These are phyloP conservation scores for Actenoides lindsayi DNA, from an alignment of 2,113 vertebrate species.

Conservation along the genomic window DNA sequence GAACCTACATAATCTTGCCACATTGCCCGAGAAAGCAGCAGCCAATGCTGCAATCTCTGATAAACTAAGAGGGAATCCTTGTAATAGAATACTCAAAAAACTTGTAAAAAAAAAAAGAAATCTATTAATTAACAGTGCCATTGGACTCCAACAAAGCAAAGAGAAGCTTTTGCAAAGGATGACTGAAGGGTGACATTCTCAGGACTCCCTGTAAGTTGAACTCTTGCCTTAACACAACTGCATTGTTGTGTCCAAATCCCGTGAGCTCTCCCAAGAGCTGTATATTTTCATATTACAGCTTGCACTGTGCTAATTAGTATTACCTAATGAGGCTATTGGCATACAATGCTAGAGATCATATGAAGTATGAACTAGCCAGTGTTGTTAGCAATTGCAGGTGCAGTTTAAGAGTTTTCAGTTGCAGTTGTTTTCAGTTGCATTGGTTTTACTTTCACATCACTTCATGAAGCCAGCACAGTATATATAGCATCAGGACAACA, in stretches of 20 bases:
- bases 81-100: neutral
- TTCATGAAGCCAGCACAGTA: neutral
- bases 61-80: neutral
- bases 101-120: neutral
- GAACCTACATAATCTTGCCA: neutral
- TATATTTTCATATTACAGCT: neutral
- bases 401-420: neutral
- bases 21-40: neutral
- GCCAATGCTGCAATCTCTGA: neutral
- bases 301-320: neutral
- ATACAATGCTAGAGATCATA: neutral
- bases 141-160: neutral
- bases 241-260: too few relatives aligned
- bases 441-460: neutral
- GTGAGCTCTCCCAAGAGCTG: neutral
- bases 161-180: neutral
- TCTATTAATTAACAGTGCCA: neutral
- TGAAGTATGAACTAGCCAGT: neutral
- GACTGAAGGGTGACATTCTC: neutral
- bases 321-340: neutral
- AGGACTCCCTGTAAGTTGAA: neutral
- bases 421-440: neutral
- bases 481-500: neutral
- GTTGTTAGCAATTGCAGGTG: fast-evolving
- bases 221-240: neutral